These are phyloP conservation scores for Drosophila albomicans DNA, from an alignment of 1,140 invertebrate genomes.

Conservation along the genomic window DNA sequence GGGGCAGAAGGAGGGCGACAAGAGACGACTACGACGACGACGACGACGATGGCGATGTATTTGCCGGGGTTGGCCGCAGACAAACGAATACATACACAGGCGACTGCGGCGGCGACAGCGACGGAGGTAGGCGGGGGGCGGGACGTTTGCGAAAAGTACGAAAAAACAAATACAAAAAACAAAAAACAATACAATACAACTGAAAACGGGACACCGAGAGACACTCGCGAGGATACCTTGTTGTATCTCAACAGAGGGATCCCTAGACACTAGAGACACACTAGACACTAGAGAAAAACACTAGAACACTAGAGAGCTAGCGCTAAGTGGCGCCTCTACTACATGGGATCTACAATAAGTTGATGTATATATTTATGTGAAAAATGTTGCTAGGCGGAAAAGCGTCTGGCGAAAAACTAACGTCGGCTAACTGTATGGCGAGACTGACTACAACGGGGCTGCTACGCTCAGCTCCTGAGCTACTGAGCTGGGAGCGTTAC, in stretches of 20 bases:
- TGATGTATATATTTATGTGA: constrained; percentile 29
- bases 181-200: background rate
- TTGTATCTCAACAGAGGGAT: background rate
- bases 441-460: constrained; percentile 61
- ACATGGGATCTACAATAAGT: constrained; percentile 30
- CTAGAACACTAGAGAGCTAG: constrained; percentile 21
- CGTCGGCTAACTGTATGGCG: constrained; percentile 78
- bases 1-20: constrained; percentile 23
- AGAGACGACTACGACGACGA: background rate
- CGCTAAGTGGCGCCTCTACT: constrained; percentile 16
- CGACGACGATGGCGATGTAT: background rate
- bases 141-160: constrained; percentile 33
- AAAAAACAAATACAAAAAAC: background rate
- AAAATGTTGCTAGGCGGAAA: constrained; percentile 80
- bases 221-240: background rate
- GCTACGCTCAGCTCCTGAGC: constrained; percentile 10
- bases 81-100: constrained; percentile 57
- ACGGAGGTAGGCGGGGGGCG: constrained; percentile 25
- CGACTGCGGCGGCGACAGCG: constrained; percentile 36
- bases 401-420: constrained; percentile 82
- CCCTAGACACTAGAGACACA: constrained; percentile 29
- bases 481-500: constrained; percentile 55
- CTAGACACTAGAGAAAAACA: constrained; percentile 18
- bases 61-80: constrained; percentile 56
- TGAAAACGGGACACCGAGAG: constrained; percentile 18